Evolutionary conservation across 2,113 vertebrate genomes (phyloP).

Genomic region (Xyrauchen texanus): DNA sequence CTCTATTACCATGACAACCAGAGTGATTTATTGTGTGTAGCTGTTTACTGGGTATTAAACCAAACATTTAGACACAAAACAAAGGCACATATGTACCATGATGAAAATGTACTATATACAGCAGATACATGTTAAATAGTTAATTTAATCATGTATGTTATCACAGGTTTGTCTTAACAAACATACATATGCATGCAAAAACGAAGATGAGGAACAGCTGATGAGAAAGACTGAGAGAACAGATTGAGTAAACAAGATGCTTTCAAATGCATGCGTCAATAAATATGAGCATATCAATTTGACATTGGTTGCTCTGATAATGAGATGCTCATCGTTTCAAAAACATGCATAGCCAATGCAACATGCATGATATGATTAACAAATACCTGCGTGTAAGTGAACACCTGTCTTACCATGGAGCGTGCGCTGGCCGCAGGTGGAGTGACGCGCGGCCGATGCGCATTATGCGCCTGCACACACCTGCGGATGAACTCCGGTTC

Average conservation of each 20-base stretch:
- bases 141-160: too few relatives aligned
- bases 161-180: too few relatives aligned
- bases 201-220: neutral
- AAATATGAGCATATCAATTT: neutral
- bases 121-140: neutral
- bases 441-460: slow-evolving; percentile 32
- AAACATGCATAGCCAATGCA: neutral
- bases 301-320: neutral
- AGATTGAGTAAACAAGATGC: neutral
- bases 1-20: slow-evolving; percentile 19
- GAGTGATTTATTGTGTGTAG: neutral
- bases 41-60: neutral
- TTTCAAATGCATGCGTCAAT: neutral
- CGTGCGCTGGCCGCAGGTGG: slow-evolving; percentile 43
- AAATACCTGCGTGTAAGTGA: neutral
- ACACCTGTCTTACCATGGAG: slow-evolving; percentile 49
- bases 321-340: neutral
- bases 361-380: neutral
- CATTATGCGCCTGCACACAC: slow-evolving; percentile 53
- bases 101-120: neutral
- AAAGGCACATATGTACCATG: neutral
- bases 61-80: neutral
- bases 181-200: neutral
- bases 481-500: slow-evolving; percentile 53
- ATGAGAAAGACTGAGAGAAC: too few relatives aligned